Base-by-base conservation (phyloP, 2,797 vertebrate genomes). In the Tadarida brasiliensis region DNA sequence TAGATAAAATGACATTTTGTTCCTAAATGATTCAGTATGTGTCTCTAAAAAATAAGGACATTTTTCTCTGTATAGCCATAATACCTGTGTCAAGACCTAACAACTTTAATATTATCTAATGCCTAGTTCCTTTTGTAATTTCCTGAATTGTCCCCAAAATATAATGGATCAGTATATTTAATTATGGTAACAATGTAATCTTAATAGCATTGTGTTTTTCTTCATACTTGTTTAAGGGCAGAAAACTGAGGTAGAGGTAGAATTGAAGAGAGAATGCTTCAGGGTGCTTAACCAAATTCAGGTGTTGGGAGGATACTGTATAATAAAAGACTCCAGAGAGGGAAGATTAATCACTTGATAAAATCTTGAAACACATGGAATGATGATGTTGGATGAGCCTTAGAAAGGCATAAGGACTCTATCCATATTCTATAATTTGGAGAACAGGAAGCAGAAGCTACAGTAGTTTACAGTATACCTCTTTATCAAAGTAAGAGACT, bases 141-240 rank as follows among this genome's bases (percentile, higher is more conserved):
- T 71, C 20, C 67, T 77, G 30, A 89, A 56, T 71, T 88, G 24
- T 70, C 7, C 28, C 30, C 14, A 19, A 26, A 78, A 67, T 54
- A 73, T 89, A 89, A 0, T 92, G 47, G 30, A 49, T 92, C 30
- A 24, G 89, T 59, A 30, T 57, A 39, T 51, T 94, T 91, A 35
- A 56, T 82, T 74, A 57, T n/a, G 20, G 9, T 51, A 71, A 35
- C 56, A 94, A 26, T 90, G 4, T 59, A 67, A 17, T 78, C 39
- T 70, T 74, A 77, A 86, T 51, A 82, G 15, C 47, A 54, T 85
- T 85, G 7, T 17, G 10, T 82, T 81, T 85, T 76, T 59, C 57
- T 90, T 96, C 30, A 76, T 11, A 63, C n/a, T 77, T 93, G 4
- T 63, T 49, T 63, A 82, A 94, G 76, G 65, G 14, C 51, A 94